phyloP scores from a whole-genome alignment of 2,113 vertebrate species.

The Archilochus colubris region DNA sequence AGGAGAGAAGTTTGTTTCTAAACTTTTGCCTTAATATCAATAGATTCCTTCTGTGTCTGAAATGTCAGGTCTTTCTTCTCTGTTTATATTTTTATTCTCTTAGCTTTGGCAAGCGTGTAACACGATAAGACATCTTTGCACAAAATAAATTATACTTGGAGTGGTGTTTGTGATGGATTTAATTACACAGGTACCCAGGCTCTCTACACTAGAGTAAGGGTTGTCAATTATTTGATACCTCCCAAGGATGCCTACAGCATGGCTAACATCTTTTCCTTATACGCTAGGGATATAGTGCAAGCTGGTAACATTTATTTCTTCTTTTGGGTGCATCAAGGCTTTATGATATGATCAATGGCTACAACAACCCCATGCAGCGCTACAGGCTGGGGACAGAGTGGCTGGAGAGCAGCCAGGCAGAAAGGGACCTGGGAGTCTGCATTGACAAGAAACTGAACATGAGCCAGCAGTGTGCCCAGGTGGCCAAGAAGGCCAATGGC shows the following conservation, averaged over 20 bases:
- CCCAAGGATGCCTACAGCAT: constrained; percentile 9
- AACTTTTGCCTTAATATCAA: constrained; percentile 4
- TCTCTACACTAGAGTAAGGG: constrained; percentile 4
- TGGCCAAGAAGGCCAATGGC: too few relatives aligned
- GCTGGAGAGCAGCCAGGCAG: too few relatives aligned
- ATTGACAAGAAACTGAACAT: too few relatives aligned
- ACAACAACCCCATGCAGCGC: too few relatives aligned
- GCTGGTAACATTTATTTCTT: constrained; percentile 6
- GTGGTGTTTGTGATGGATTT: constrained; percentile 46
- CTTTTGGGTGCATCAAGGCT: neutral
- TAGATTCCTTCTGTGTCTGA: neutral
- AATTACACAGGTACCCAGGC: constrained; percentile 41
- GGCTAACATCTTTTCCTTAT: constrained; percentile 3
- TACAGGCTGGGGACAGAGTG: too few relatives aligned
- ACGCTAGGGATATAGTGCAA: neutral
- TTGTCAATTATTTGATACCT: constrained; percentile 29
- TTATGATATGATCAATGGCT: constrained; percentile 15
- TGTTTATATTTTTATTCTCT: constrained; percentile 34
- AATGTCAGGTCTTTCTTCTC: neutral
- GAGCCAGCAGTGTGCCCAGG: too few relatives aligned
- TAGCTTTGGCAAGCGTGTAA: constrained; percentile 37
- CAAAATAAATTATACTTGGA: constrained; percentile 47
- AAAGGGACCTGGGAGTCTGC: too few relatives aligned
- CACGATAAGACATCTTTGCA: constrained; percentile 10
- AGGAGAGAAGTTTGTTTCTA: neutral